phyloP scores from a whole-genome alignment of 2,797 vertebrate genomes.

The Remorina albescens region DNA sequence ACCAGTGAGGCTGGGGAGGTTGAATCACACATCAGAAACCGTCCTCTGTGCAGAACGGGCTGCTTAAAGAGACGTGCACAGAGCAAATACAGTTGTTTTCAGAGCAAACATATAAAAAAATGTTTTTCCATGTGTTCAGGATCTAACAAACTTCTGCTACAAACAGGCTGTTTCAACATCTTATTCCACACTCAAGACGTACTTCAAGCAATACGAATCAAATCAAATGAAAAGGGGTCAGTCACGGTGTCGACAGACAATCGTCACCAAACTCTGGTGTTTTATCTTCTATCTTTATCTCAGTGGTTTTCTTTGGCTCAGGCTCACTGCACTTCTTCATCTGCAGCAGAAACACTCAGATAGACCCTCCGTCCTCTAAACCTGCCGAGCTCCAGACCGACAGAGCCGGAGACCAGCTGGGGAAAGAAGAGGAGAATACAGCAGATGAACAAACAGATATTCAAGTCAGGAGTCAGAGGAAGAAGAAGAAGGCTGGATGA shows the following conservation, averaged over 20 bases:
- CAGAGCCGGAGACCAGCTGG: neutral
- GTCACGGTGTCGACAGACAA: neutral
- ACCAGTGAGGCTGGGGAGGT: slow-evolving; percentile 25
- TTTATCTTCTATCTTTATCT: neutral
- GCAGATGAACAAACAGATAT: neutral
- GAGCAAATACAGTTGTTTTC: slow-evolving; percentile 27
- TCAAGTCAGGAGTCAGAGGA: neutral
- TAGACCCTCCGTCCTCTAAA: too few species aligned
- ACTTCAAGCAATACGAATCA: neutral
- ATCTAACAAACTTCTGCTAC: neutral
- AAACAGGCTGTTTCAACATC: neutral
- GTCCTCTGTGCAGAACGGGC: neutral
- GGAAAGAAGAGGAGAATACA: neutral
- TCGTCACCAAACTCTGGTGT: neutral
- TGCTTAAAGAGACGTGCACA: slow-evolving; percentile 19
- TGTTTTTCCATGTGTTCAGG: neutral
- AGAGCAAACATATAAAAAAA: neutral
- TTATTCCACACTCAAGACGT: too few species aligned
- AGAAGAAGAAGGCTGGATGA: neutral
- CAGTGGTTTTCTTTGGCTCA: neutral
- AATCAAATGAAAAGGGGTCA: too few species aligned
- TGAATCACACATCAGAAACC: slow-evolving; percentile 36
- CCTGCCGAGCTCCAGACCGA: neutral
- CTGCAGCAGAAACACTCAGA: too few species aligned
- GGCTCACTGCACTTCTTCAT: neutral